These are phyloP conservation scores for Phymatocera aterrima DNA, from an alignment of 2,888 invertebrate species.

Conservation along the genomic window DNA sequence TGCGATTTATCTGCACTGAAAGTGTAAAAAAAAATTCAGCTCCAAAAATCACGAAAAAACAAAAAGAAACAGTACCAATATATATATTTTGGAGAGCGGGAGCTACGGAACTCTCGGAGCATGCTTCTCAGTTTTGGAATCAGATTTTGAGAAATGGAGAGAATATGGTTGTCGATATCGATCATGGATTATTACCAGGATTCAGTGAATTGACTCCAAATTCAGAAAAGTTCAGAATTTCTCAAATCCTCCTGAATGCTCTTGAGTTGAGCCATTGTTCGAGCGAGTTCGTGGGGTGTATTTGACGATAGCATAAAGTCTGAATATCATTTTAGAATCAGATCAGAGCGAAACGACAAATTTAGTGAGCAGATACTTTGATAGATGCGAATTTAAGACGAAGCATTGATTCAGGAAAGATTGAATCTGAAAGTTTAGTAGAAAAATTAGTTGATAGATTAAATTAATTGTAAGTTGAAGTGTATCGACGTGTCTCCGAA, in stretches of 20 bases:
- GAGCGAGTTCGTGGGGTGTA: neutral
- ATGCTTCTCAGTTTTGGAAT: neutral
- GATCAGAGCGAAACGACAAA: neutral
- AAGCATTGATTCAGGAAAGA: neutral
- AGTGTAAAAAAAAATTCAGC: neutral
- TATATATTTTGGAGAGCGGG: neutral
- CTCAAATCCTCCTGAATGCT: too few relatives aligned
- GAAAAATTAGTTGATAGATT: neutral
- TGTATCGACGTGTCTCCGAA: neutral
- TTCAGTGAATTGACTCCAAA: too few relatives aligned
- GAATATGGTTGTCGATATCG: neutral
- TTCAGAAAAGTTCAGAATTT: too few relatives aligned
- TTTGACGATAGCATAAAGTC: neutral
- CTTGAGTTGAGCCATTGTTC: neutral
- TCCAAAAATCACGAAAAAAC: neutral
- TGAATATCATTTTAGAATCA: neutral
- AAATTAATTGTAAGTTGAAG: constrained; percentile 5
- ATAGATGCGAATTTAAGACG: neutral
- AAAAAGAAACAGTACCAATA: neutral
- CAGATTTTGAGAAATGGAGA: neutral
- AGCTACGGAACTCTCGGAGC: neutral
- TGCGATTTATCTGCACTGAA: neutral
- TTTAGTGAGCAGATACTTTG: neutral
- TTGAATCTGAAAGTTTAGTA: neutral
- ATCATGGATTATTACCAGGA: too few relatives aligned